Evolutionary conservation across 2,888 invertebrate genomes (phyloP).

Genomic region (Andrena praecox): DNA sequence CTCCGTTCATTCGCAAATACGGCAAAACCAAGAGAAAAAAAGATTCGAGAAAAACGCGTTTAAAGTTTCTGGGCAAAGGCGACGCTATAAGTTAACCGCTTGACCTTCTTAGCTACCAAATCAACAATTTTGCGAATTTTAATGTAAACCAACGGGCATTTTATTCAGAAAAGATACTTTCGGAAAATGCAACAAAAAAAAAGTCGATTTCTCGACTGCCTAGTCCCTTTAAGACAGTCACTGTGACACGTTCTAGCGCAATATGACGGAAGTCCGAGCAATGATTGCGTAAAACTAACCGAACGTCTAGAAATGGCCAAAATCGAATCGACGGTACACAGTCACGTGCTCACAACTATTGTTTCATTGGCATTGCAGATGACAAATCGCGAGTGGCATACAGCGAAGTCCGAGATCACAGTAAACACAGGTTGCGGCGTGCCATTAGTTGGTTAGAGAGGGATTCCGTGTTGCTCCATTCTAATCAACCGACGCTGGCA

Average conservation of each 20-base stretch:
- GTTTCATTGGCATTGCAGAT: slow-evolving; percentile 84
- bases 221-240: background rate
- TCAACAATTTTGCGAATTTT: too few species aligned
- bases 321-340: slow-evolving; percentile 37
- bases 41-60: too few species aligned
- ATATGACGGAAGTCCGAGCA: background rate
- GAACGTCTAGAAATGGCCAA: slow-evolving; percentile 16
- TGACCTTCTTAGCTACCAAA: too few species aligned
- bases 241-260: background rate
- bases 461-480: slow-evolving; percentile 84
- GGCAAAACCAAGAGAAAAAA: too few species aligned
- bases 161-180: too few species aligned
- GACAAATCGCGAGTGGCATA: slow-evolving; percentile 78
- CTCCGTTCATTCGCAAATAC: too few species aligned
- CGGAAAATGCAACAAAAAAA: too few species aligned
- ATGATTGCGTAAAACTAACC: background rate
- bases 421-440: slow-evolving; percentile 84
- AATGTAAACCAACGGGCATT: too few species aligned
- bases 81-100: too few species aligned
- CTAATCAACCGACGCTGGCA: slow-evolving; percentile 82
- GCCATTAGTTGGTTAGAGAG: slow-evolving; percentile 84
- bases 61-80: too few species aligned
- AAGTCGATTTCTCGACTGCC: too few species aligned
- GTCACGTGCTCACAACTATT: slow-evolving; percentile 48
- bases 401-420: slow-evolving; percentile 82